phyloP scores from a whole-genome alignment of 2,797 vertebrate genomes.

The Periparus ater region DNA sequence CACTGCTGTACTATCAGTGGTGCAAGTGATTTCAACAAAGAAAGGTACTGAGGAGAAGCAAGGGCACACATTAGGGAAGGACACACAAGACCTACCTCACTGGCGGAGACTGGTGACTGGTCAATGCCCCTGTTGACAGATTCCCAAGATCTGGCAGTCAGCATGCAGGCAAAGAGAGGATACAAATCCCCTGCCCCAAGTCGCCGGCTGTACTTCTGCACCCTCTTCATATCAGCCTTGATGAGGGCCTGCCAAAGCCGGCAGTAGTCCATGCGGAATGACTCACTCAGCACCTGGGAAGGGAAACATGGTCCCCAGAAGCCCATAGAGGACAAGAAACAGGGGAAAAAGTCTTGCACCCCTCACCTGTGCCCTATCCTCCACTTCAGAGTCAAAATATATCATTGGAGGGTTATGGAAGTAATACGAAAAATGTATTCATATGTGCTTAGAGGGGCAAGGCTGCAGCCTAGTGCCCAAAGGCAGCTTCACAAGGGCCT shows the following conservation, averaged over 20 bases:
- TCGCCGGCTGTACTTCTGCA: conserved; percentile 86
- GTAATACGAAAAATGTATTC: not conserved
- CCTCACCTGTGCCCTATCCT: not conserved
- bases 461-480: not conserved
- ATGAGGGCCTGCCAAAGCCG: conserved; percentile 94
- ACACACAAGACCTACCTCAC: conserved; percentile 76
- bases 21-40: not conserved
- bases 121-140: conserved; percentile 88
- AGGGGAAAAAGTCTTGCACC: not conserved
- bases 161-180: conserved; percentile 91
- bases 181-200: conserved; percentile 92
- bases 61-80: fast-evolving
- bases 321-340: not conserved
- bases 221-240: conserved; percentile 82
- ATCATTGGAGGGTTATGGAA: not conserved
- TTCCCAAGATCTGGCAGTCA: conserved; percentile 92
- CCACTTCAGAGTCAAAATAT: not conserved
- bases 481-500: not conserved
- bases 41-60: not conserved
- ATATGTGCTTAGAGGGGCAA: not conserved
- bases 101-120: conserved; percentile 80
- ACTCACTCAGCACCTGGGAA: conserved; percentile 83
- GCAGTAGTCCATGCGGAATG: conserved; percentile 92
- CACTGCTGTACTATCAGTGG: not conserved
- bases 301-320: not conserved